Percentiles rank a stretch among this genome's conserved stretches.
These are phyloP conservation scores for Sebastes cheni DNA, from an alignment of 2,797 vertebrate species.

Conservation along the genomic window DNA sequence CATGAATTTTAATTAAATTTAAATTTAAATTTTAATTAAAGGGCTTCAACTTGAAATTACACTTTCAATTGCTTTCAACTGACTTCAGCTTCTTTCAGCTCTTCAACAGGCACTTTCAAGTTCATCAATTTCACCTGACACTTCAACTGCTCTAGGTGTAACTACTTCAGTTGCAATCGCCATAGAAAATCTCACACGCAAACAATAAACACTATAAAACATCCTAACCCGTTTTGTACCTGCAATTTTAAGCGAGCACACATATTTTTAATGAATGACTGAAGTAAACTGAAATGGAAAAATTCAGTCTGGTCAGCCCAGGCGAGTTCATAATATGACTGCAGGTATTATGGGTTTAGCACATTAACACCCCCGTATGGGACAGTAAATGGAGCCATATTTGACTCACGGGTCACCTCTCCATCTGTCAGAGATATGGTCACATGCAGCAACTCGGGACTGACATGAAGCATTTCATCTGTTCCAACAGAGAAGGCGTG, in stretches of 20 bases:
- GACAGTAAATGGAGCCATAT: constrained; percentile 43
- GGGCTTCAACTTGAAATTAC: neutral
- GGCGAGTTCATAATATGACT: neutral
- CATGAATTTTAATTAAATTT: too few relatives aligned
- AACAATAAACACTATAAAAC: neutral
- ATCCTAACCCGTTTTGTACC: neutral
- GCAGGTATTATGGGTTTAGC: neutral
- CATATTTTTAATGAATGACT: neutral
- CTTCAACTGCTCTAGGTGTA: neutral
- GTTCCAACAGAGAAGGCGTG: constrained; percentile 35
- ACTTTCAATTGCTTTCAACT: neutral
- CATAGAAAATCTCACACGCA: neutral
- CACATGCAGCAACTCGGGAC: constrained; percentile 51
- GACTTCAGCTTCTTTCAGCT: neutral
- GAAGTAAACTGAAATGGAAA: neutral
- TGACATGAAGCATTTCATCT: constrained; percentile 60
- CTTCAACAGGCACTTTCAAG: neutral
- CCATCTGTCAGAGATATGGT: constrained; percentile 59
- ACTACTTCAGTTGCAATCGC: neutral
- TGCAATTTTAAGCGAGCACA: neutral
- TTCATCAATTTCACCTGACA: neutral
- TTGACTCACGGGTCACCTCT: constrained; percentile 50
- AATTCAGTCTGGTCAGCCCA: neutral
- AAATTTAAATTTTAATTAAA: too few relatives aligned
- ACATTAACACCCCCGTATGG: neutral